Conservation (phyloP, 2,888 invertebrate species). For the Tipula unca region DNA sequence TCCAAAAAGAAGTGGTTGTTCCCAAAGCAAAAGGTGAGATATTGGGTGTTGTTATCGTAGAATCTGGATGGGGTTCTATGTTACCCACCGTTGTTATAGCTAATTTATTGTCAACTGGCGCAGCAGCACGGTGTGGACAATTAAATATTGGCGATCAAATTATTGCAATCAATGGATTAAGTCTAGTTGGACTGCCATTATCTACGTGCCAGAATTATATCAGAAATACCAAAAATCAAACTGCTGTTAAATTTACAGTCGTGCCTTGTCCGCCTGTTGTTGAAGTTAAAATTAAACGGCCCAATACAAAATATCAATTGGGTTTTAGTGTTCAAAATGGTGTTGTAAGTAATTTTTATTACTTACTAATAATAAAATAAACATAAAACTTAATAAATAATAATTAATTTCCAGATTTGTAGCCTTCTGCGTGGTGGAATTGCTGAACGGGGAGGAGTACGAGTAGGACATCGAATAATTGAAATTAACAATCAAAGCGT, state of each 20-base stretch:
- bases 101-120: slow-evolving; percentile 92
- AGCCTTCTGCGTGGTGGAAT: slow-evolving; percentile 96
- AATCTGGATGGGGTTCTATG: slow-evolving; percentile 99
- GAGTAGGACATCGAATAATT: slow-evolving; percentile 98
- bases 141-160: slow-evolving; percentile 99
- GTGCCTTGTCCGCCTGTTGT: slow-evolving; percentile 99
- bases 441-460: slow-evolving; percentile 96
- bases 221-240: slow-evolving; percentile 96
- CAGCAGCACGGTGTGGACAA: slow-evolving; percentile 95
- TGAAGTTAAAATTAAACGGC: slow-evolving; percentile 97
- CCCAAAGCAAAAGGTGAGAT: slow-evolving; percentile 98
- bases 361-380: slow-evolving; percentile 3
- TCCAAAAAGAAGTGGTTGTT: slow-evolving; percentile 96
- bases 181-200: slow-evolving; percentile 92
- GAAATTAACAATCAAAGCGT: slow-evolving; percentile 99
- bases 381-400: background rate
- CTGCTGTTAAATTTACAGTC: slow-evolving; percentile 96
- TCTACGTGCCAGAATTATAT: slow-evolving; percentile 98
- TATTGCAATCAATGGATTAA: slow-evolving; percentile 97
- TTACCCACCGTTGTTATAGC: slow-evolving; percentile 99
- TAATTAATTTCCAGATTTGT: slow-evolving; percentile 67
- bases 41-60: slow-evolving; percentile 96
- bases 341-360: slow-evolving; percentile 57
- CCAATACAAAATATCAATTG: slow-evolving; percentile 98
- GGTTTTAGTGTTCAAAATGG: slow-evolving; percentile 99